These are phyloP conservation scores for Linurgus olivaceus DNA, from an alignment of 2,797 vertebrate species.

Conservation along the genomic window DNA sequence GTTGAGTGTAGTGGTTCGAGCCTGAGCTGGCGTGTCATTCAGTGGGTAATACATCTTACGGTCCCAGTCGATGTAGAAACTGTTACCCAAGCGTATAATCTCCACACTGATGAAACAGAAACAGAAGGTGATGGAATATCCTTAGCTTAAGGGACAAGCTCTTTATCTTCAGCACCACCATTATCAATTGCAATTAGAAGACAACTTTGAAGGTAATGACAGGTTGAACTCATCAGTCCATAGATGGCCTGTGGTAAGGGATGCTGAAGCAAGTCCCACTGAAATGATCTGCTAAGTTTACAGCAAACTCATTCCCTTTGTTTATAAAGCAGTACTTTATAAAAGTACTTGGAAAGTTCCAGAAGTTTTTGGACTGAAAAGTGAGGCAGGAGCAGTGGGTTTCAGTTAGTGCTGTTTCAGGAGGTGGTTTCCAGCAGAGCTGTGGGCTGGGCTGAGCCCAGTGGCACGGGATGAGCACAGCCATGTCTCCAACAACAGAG, in stretches of 20 bases:
- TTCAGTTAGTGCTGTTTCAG: not conserved
- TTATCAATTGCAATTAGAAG: not conserved
- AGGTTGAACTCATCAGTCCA: not conserved
- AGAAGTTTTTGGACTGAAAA: not conserved
- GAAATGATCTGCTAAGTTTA: not conserved
- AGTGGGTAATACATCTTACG: constrained; percentile 89
- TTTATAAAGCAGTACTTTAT: not conserved
- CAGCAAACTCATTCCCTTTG: not conserved
- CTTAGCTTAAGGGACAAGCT: not conserved
- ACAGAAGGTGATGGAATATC: not conserved
- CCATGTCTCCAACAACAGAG: not conserved
- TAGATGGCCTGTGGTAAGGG: not conserved
- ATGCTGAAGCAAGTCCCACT: not conserved
- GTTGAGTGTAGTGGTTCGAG: constrained; percentile 91
- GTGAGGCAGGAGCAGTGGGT: not conserved
- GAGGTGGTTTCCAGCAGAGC: not conserved
- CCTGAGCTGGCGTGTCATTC: constrained; percentile 86
- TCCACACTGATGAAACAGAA: constrained; percentile 81
- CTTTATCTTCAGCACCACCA: not conserved
- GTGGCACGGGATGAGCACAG: not conserved
- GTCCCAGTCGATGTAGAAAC: constrained; percentile 95
- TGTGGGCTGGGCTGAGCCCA: not conserved
- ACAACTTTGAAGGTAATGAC: not conserved
- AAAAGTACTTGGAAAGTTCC: not conserved
- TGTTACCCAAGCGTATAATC: constrained; percentile 92